Base-by-base conservation (phyloP, 1,140 invertebrate species). In the Melitaea cinxia region DNA sequence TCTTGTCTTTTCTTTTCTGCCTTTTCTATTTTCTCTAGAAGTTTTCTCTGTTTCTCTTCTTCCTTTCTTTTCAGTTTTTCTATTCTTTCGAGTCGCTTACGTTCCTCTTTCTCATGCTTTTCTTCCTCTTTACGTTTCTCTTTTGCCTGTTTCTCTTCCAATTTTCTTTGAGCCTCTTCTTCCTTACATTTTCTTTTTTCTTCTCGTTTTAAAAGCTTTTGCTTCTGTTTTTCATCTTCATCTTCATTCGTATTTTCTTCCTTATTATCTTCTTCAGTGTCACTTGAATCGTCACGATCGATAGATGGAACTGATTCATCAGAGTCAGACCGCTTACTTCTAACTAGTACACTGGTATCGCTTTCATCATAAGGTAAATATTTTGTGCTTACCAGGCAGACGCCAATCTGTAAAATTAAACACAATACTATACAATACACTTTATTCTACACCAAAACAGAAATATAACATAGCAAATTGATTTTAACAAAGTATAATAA, bases 331-430 rank as follows among this genome's bases (percentile, higher is more conserved):
- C 76, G 77, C 50, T 68, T 74, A 49, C 68, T 50, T 45, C 71
- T 68, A 45, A 69, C 50, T 68, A 79, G 50, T 26, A 78, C 47
- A 10, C 64, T 66, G 2, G 70, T 68, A 53, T 67, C 62, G 24
- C 56, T 69, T 63, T 55, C 30, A 66, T 89, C 79, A 45, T 82
- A 60, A 10, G 83, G 84, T 47, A 89, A 68, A 72, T 88, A 83
- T 76, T 88, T 89, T 59, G 85, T 84, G 65, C 73, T 81, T 19
- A 80, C 79, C 17, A 82, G 9, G 56, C 79, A 78, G 12, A 88
- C 39, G 61, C 81, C 75, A 33, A 82, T 68, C 85, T 89, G 72
- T 49, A 88, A 86, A 28, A 7, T 12, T 3, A 30, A 4, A 52
- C 9, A 19, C 9, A 53, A 26, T 26, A 4, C 2, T 26, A 6